Conservation (phyloP, 2,888 invertebrate genomes). For the Schizotus pectinicornis region DNA sequence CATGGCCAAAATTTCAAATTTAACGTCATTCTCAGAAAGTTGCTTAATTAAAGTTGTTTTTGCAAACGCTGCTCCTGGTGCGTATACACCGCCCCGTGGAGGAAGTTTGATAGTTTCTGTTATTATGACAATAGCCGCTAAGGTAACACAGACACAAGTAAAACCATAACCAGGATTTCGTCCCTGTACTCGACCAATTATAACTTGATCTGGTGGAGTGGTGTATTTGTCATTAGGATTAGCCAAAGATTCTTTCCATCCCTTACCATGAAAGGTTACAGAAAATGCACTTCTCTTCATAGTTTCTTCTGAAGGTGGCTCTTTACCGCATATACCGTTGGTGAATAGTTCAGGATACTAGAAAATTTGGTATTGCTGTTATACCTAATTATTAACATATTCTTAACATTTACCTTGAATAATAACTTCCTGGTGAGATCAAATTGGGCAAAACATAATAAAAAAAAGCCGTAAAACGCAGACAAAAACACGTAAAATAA, state of each 20-base stretch:
- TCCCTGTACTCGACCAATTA: slow-evolving; percentile 72
- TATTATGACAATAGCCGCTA: slow-evolving; percentile 76
- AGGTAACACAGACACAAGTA: slow-evolving; percentile 75
- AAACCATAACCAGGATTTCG: slow-evolving; percentile 84
- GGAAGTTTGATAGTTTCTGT: slow-evolving; percentile 80
- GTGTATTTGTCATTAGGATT: slow-evolving; percentile 62
- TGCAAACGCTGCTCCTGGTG: slow-evolving; percentile 85
- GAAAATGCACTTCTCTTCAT: slow-evolving; percentile 68
- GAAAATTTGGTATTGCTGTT: neutral
- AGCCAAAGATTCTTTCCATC: slow-evolving; percentile 73
- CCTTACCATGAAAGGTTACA: slow-evolving; percentile 75
- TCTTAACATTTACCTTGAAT: slow-evolving; percentile 4
- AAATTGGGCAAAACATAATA: slow-evolving; percentile 60
- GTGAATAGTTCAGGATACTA: slow-evolving; percentile 37
- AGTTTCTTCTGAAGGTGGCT: slow-evolving; percentile 68
- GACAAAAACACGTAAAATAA: slow-evolving; percentile 61
- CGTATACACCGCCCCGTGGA: slow-evolving; percentile 77
- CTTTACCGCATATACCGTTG: slow-evolving; percentile 68
- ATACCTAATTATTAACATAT: neutral
- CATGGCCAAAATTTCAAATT: slow-evolving; percentile 65
- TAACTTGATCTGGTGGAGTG: slow-evolving; percentile 68
- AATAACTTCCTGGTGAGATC: slow-evolving; percentile 61
- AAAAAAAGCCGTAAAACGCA: slow-evolving; percentile 65
- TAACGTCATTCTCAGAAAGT: slow-evolving; percentile 73
- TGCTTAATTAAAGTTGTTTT: slow-evolving; percentile 79